Evolutionary conservation across 2,888 invertebrate species (phyloP).

Genomic region (Smittia sp.): DNA sequence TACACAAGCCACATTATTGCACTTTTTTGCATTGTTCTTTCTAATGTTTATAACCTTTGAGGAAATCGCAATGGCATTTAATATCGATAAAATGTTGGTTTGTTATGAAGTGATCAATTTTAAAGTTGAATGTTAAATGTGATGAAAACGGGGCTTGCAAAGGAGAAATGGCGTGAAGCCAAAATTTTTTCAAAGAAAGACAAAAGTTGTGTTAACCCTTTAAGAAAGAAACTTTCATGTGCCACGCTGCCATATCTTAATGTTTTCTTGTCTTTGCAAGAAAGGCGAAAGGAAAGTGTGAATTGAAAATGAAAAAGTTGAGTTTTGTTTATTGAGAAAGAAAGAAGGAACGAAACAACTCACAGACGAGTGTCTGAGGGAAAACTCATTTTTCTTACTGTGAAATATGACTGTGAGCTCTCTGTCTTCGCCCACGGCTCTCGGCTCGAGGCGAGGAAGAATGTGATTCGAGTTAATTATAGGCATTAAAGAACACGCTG

Average conservation of each 20-base stretch:
- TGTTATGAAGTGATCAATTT: conserved; percentile 34
- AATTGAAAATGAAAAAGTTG: conserved; percentile 12
- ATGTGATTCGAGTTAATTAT: conserved; percentile 1
- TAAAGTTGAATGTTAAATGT: conserved; percentile 36
- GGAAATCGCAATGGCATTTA: conserved; percentile 9
- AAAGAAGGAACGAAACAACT: background rate
- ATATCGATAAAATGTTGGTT: conserved; percentile 36
- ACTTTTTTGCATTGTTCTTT: background rate
- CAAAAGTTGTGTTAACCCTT: background rate
- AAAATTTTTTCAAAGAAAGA: background rate
- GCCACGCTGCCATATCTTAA: conserved; percentile 13
- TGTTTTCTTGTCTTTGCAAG: background rate
- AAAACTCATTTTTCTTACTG: background rate
- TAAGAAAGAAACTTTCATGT: background rate
- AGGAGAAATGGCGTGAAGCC: conserved; percentile 21
- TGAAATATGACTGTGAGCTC: background rate
- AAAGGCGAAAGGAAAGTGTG: background rate
- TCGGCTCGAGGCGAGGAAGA: background rate
- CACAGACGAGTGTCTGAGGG: conserved; percentile 2
- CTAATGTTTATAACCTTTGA: conserved; percentile 4
- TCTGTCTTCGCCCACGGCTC: background rate
- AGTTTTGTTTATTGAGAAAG: conserved; percentile 2
- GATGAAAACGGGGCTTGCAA: conserved; percentile 35
- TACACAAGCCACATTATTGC: background rate
- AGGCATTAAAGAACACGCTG: conserved; percentile 8